Percentiles rank a stretch among this genome's conserved stretches.
These are phyloP conservation scores for Raja brachyura DNA, from an alignment of 2,113 vertebrate genomes.

Conservation along the genomic window DNA sequence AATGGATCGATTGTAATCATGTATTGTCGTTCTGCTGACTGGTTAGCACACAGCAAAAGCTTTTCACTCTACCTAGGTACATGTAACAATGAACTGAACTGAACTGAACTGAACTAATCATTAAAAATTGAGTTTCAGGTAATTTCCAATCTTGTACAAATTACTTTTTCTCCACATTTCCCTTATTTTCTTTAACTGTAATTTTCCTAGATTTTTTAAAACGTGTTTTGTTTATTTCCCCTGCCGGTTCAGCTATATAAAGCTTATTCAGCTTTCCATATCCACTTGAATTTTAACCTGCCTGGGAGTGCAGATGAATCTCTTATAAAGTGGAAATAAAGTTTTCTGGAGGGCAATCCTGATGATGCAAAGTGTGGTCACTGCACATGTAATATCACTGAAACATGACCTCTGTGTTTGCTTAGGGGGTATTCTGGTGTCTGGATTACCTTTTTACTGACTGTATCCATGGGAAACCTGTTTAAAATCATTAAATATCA, in stretches of 20 bases:
- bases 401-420: neutral
- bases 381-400: neutral
- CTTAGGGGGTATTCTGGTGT: neutral
- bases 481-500: neutral
- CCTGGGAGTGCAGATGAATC: neutral
- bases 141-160: neutral
- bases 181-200: neutral
- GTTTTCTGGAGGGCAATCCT: neutral
- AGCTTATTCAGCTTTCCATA: neutral
- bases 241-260: neutral
- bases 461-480: neutral
- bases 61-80: too few species aligned
- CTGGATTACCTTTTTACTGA: neutral
- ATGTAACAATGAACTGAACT: too few species aligned
- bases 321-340: neutral
- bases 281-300: neutral
- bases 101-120: neutral
- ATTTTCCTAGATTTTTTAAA: neutral
- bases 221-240: neutral
- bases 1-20: too few species aligned
- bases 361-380: neutral
- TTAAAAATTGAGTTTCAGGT: neutral
- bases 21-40: too few species aligned
- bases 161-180: neutral
- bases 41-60: too few species aligned